These are phyloP conservation scores for Heterohyrax brucei DNA, from an alignment of 2,797 vertebrate species.

Conservation along the genomic window DNA sequence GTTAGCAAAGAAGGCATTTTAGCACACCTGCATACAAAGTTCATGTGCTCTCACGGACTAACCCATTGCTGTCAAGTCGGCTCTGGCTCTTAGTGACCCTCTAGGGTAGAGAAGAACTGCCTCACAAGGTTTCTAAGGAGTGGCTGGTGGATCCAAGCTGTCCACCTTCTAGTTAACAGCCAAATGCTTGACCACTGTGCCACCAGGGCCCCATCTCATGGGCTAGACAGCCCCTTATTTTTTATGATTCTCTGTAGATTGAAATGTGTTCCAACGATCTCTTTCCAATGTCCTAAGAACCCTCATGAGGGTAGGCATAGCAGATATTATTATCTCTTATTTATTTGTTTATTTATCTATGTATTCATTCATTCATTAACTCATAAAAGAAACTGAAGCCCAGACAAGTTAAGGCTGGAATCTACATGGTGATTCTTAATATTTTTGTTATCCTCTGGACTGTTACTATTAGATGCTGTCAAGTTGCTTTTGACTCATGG, in stretches of 20 bases:
- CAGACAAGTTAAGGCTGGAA: neutral
- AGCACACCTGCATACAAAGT: neutral
- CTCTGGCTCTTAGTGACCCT: too few species aligned
- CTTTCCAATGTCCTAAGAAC: neutral
- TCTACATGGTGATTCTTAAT: neutral
- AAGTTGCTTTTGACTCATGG: too few species aligned
- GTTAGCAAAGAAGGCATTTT: conserved; percentile 8
- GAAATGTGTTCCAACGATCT: conserved; percentile 26
- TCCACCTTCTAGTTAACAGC: too few species aligned
- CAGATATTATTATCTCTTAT: neutral
- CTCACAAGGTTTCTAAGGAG: too few species aligned
- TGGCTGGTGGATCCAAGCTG: too few species aligned
- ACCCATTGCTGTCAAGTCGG: too few species aligned
- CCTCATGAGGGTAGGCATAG: neutral
- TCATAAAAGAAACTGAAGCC: neutral
- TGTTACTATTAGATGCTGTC: too few species aligned
- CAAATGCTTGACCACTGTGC: too few species aligned
- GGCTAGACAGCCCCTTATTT: neutral
- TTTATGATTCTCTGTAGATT: neutral
- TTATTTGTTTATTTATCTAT: too few species aligned
- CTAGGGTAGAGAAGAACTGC: too few species aligned
- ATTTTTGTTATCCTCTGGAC: neutral
- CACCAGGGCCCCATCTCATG: neutral
- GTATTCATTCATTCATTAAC: neutral
- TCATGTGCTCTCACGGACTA: neutral